Evolutionary conservation across 2,888 invertebrate species (phyloP).

Genomic region (Bembecia ichneumoniformis): DNA sequence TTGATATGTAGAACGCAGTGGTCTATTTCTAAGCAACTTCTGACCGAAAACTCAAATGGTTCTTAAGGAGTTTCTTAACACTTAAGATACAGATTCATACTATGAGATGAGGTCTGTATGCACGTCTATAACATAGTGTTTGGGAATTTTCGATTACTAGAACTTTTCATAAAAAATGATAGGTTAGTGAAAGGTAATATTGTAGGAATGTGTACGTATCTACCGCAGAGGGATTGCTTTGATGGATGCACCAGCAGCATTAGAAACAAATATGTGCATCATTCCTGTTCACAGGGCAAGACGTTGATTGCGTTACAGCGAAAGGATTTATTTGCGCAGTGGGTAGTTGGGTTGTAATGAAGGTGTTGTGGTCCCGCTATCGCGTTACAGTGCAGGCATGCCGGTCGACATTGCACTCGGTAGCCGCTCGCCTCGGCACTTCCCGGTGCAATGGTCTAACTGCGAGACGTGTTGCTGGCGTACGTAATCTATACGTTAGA

Average conservation of each 20-base stretch:
- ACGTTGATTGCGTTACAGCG: background rate
- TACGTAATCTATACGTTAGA: background rate
- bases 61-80: too few relatives aligned
- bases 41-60: too few relatives aligned
- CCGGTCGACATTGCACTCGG: slow-evolving; percentile 3
- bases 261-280: background rate
- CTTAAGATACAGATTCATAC: too few relatives aligned
- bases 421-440: slow-evolving; percentile 7
- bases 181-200: background rate
- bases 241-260: background rate
- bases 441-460: slow-evolving; percentile 17
- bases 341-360: background rate
- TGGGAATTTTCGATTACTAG: too few relatives aligned
- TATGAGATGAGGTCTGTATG: too few relatives aligned
- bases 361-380: slow-evolving; percentile 9
- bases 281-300: background rate
- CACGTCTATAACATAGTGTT: too few relatives aligned
- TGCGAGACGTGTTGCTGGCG: slow-evolving; percentile 6
- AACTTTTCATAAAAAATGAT: background rate
- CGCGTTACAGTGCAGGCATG: slow-evolving; percentile 5
- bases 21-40: too few relatives aligned
- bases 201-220: background rate
- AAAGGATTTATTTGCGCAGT: background rate
- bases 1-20: too few relatives aligned
- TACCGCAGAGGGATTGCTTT: background rate